Conservation (phyloP, 2,888 invertebrate species). For the Protophormia terraenovae region DNA sequence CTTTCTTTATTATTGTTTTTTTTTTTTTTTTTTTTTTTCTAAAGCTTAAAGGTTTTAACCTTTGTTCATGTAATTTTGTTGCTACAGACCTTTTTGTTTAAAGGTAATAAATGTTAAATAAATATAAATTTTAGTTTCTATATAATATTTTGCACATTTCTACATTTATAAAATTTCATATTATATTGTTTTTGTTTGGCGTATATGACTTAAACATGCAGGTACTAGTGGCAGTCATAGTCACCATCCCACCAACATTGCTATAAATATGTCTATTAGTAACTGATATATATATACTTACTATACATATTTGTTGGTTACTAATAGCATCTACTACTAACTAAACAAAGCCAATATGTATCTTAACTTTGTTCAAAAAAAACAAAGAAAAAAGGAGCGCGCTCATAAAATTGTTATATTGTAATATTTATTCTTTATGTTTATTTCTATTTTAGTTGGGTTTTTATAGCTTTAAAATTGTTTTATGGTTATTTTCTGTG, state of each 20-base stretch:
- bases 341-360: not conserved
- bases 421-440: not conserved
- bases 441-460: constrained; percentile 22
- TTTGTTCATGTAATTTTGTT: not conserved
- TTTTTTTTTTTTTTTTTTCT: not conserved
- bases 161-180: not conserved
- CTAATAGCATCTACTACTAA: not conserved
- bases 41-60: constrained; percentile 50
- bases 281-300: constrained; percentile 3
- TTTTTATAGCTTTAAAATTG: constrained; percentile 51
- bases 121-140: constrained; percentile 28
- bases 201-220: not conserved
- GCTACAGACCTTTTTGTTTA: not conserved
- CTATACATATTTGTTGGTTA: not conserved
- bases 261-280: constrained; percentile 33
- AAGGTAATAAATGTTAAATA: constrained; percentile 32
- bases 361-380: not conserved
- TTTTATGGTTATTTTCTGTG: constrained; percentile 53
- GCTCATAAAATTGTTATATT: constrained; percentile 36
- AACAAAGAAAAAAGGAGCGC: not conserved
- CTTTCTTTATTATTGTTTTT: not conserved
- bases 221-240: not conserved
- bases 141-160: constrained; percentile 12
- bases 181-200: not conserved
- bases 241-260: not conserved